These are phyloP conservation scores for Empidonax alnorum DNA, from an alignment of 2,113 vertebrate species.

Conservation along the genomic window DNA sequence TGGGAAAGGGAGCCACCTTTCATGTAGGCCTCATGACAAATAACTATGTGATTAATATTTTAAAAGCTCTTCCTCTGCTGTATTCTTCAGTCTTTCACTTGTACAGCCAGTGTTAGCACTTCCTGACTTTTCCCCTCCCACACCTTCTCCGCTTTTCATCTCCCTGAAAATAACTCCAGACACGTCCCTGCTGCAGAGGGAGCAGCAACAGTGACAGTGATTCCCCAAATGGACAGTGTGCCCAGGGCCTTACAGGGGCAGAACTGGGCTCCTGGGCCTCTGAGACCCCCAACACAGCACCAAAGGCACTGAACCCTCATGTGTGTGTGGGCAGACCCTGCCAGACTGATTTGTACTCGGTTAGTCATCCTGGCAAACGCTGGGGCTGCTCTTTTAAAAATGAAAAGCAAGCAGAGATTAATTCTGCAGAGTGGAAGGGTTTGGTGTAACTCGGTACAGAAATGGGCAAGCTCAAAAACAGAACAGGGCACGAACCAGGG, in stretches of 20 bases:
- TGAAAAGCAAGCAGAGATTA: not conserved
- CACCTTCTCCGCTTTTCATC: not conserved
- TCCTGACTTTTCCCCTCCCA: not conserved
- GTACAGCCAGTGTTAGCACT: not conserved
- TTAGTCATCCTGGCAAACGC: constrained; percentile 35
- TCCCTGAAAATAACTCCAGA: not conserved
- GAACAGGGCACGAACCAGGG: not conserved
- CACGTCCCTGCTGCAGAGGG: not conserved
- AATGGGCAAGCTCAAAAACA: not conserved
- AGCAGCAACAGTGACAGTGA: not conserved
- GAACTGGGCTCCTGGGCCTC: not conserved
- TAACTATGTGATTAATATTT: not conserved
- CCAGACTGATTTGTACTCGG: not conserved
- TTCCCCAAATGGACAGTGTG: not conserved
- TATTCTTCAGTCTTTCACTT: not conserved
- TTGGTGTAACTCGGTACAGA: not conserved
- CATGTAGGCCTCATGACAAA: not conserved
- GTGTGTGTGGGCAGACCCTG: not conserved
- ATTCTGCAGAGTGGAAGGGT: not conserved
- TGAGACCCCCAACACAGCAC: not conserved
- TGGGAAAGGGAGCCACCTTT: not conserved
- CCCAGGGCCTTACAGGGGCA: not conserved
- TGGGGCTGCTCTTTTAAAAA: not conserved
- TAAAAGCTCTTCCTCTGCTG: not conserved
- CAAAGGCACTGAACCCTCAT: not conserved